Percentiles rank a stretch among this genome's conserved stretches.
Conservation (phyloP, 2,888 invertebrate species). For the Neocrepidodera transversa region DNA sequence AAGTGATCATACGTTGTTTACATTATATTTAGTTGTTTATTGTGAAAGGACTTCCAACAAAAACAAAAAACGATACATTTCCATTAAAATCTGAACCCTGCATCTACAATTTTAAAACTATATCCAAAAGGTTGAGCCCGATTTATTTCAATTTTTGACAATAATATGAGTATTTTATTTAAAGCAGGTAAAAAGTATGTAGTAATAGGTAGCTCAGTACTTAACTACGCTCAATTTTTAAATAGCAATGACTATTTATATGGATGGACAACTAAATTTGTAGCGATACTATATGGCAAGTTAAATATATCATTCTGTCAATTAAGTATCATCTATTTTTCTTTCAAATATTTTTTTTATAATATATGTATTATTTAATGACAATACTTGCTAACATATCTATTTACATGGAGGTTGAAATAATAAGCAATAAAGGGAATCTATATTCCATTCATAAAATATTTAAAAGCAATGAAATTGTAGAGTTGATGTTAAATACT, state of each 20-base stretch:
- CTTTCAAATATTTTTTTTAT: too few species aligned
- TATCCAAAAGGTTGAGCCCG: background rate
- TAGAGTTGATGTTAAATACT: too few species aligned
- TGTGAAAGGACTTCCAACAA: slow-evolving; percentile 49
- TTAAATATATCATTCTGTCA: too few species aligned
- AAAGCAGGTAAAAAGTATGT: background rate
- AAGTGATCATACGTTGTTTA: slow-evolving; percentile 54
- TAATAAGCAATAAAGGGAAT: too few species aligned
- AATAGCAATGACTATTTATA: background rate
- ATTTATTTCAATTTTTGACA: slow-evolving; percentile 29
- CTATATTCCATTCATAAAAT: too few species aligned
- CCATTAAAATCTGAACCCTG: slow-evolving; percentile 30
- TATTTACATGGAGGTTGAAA: too few species aligned
- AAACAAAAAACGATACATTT: slow-evolving; percentile 52
- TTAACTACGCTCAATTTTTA: background rate
- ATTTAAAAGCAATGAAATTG: too few species aligned
- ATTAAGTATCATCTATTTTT: too few species aligned
- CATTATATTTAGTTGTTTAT: slow-evolving; percentile 35
- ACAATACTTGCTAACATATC: too few species aligned
- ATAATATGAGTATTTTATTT: slow-evolving; percentile 17
- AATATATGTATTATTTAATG: too few species aligned
- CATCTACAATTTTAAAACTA: slow-evolving; percentile 5
- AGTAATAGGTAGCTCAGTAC: background rate
- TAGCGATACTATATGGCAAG: too few species aligned
- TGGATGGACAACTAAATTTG: background rate